Evolutionary conservation across 2,888 invertebrate species (phyloP), one percentile per base, ranked within the genome.

Genomic region (Lasioglossum malachurum): DNA sequence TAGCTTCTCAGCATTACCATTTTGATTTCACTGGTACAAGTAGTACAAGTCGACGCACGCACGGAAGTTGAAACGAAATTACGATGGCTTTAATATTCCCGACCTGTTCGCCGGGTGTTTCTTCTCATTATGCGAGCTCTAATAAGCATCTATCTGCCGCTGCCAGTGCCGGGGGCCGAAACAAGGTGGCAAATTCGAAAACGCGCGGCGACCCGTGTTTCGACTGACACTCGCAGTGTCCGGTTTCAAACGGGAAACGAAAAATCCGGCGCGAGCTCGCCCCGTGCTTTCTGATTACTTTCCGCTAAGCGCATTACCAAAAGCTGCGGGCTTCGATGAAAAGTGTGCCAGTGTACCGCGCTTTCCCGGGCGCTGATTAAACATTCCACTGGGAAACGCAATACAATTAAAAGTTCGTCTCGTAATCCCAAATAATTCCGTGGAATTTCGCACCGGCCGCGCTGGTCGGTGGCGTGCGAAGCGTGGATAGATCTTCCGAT

Each of bases 381-480:
- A 90, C 87, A 87, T 87, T 90, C 77, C 84, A 80, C 49, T 74
- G 80, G 74, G 77, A 82, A 83, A 80, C 81, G 84, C 80, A 73
- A 80, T 88, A 87, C 86, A 90, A 90, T 90, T 90, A 90, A 90
- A 90, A 90, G 90, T 90, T 90, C 78, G 77, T 71, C 82, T 71
- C 74, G 87, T 89, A 89, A 89, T 89, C 89, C 80, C 53, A 79
- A 80, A 83, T 87, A 87, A 90, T 90, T 80, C 86, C 60, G 64
- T 38, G 80, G 67, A 83, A 44, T 87, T 76, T 84, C 78, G 41
- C 44, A 44, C 60, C 8, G n/a, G 8, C 10, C 53, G 53, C 4
- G 19, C 5, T 5, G 2, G 7, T 4, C 14, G n/a, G 31, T 27
- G 41, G 10, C 27, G 1, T 57, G 19, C 23, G 7, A 8, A 44